Conservation (phyloP, 2,113 vertebrate genomes). For the Siphamia tubifer region DNA sequence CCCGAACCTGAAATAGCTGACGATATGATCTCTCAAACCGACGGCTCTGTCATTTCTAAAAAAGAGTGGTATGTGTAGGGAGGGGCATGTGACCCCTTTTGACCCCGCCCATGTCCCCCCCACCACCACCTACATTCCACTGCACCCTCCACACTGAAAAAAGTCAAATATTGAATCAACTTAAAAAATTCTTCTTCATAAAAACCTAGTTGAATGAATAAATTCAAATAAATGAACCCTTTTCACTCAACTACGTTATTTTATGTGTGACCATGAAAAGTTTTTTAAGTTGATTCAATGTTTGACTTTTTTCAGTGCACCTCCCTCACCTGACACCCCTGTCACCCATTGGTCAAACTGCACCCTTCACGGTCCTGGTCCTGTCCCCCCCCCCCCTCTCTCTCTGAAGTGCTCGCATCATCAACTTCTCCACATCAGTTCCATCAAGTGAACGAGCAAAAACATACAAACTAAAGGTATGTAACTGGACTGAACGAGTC, state of each 20-base stretch:
- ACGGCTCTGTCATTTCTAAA: constrained; percentile 99
- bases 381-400: constrained; percentile 10
- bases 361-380: constrained; percentile 27
- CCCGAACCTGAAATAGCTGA: constrained; percentile 92
- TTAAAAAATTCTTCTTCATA: no score
- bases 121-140: constrained; percentile 56
- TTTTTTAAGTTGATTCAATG: no score
- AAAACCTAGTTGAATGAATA: no score
- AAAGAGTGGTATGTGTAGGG: constrained; percentile 99
- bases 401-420: constrained; percentile 59
- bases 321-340: constrained; percentile 42
- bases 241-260: no score
- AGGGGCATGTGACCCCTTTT: constrained; percentile 58
- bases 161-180: no score
- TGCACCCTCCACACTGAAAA: constrained; percentile 26
- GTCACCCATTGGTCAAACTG: constrained; percentile 38
- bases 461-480: constrained; percentile 57
- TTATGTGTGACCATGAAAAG: no score
- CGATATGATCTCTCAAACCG: constrained; percentile 98
- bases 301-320: no score
- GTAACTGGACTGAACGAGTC: constrained; percentile 49
- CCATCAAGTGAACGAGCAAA: constrained; percentile 61
- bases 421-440: constrained; percentile 50
- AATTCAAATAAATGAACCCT: no score
- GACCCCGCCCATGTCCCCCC: no score